Percentiles rank a stretch among this genome's conserved stretches.
Conservation (phyloP, 2,113 vertebrate species). For the Lamprologus speciosus region DNA sequence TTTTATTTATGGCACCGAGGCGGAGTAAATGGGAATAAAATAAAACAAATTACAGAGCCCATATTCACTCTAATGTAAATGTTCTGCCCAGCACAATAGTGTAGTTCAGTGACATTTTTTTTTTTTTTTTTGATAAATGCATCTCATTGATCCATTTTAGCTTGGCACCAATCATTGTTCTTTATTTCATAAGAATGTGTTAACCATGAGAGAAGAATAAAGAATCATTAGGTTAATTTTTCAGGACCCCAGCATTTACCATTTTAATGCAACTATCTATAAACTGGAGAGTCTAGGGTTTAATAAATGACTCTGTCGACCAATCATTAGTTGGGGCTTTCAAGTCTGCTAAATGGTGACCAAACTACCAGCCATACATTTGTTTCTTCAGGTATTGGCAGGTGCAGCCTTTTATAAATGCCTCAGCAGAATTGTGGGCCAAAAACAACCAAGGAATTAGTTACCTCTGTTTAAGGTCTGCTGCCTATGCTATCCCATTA, state of each 20-base stretch:
- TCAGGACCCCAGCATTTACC: background rate
- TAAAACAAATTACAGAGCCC: background rate
- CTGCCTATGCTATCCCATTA: slow-evolving; percentile 29
- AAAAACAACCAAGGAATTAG: slow-evolving; percentile 38
- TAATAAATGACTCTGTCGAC: background rate
- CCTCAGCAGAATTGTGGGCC: slow-evolving; percentile 34
- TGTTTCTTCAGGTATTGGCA: slow-evolving; percentile 37
- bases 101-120: background rate
- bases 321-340: slow-evolving; percentile 2
- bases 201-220: background rate
- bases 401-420: slow-evolving; percentile 17
- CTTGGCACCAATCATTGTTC: background rate
- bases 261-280: background rate
- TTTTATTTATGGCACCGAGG: background rate
- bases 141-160: background rate
- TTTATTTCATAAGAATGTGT: too few relatives aligned
- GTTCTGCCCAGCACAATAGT: background rate
- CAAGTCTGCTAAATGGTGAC: slow-evolving; percentile 19
- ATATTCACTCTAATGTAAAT: background rate
- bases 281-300: background rate
- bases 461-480: slow-evolving; percentile 47
- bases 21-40: background rate
- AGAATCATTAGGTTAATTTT: background rate
- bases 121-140: background rate
- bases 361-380: slow-evolving; percentile 24